Percentiles rank a stretch among this genome's conserved stretches.
Conservation (phyloP, 64 coral and sea anemone genomes). For the Actinia equina region DNA sequence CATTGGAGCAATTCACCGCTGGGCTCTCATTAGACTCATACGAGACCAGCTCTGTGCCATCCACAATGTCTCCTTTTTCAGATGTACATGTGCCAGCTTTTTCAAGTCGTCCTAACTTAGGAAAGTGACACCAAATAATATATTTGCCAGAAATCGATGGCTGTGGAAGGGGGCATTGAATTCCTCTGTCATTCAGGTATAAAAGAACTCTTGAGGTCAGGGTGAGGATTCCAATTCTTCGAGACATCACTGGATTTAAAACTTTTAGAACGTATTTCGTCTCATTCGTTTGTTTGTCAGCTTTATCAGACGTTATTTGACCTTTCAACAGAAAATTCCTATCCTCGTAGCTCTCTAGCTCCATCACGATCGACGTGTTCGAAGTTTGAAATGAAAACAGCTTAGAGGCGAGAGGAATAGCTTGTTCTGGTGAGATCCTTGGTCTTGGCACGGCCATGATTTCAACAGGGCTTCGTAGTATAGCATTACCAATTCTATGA, state of each 20-base stretch:
- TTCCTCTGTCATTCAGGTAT: neutral
- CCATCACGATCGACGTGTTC: neutral
- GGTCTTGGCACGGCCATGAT: neutral
- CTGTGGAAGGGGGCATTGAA: conserved; percentile 6
- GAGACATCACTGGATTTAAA: neutral
- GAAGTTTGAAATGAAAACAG: neutral
- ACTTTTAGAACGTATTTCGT: neutral
- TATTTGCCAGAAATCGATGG: neutral
- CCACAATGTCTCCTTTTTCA: neutral
- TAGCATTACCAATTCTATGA: too few species aligned
- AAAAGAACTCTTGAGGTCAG: neutral
- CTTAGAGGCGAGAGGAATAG: neutral
- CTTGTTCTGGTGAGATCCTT: neutral
- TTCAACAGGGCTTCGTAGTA: too few species aligned
- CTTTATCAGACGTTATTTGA: neutral
- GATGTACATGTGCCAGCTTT: neutral
- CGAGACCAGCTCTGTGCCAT: neutral
- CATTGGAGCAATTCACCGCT: neutral
- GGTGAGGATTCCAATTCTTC: neutral
- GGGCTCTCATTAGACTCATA: neutral
- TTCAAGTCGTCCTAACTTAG: neutral
- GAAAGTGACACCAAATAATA: neutral
- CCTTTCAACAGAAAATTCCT: neutral
- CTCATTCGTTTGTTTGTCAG: neutral
- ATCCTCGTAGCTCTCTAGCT: conserved; percentile 6